Base-by-base conservation (phyloP, 2,888 invertebrate genomes). In the Candidula unifasciata region DNA sequence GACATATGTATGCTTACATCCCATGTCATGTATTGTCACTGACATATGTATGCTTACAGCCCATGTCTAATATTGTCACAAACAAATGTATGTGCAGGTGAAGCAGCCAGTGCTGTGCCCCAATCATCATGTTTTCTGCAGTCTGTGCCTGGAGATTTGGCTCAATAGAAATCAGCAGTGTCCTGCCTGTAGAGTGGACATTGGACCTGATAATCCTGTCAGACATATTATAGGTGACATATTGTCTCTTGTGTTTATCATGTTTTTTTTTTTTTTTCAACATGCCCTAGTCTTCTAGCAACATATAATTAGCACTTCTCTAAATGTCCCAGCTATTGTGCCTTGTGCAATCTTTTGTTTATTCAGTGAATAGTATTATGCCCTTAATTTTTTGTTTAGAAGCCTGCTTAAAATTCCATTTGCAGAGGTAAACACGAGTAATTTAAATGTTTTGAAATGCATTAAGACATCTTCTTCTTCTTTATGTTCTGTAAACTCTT, bases 101-200 rank as follows among this genome's bases (percentile, higher is more conserved):
- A 93, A 91, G 86, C 89, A 91, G 85, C 93, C 93, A 82, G 92
- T 92, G 18, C 87, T 92, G 66, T 93, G 93, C 87, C 91, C 92
- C n/a, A 93, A 93, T 87, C 90, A 91, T 81, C 93, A 93, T 90
- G 93, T 91, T n/a, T 93, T 93, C 87, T 93, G 93, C 87, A 87
- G 88, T 0, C 85, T 88, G 0, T 93, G 93, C 85, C 90, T 93
- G 89, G 91, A 92, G 74, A 89, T 92, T 0, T 93, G 93, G 93
- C 87, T 93, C n/a, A 88, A 91, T 85, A 90, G 91, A 82, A 93
- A 90, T 82, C 89, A 92, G 37, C 92, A 92, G 82, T 93, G 93
- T 85, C 93, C 93, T 52, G 90, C 93, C 8, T 93, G 93, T 86
- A 88, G 93, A 82, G 89, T 89, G 16, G 79, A 88, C n/a, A 92